Evolutionary conservation across 2,797 vertebrate species (phyloP).

Genomic region (Peromyscus melanophrys): DNA sequence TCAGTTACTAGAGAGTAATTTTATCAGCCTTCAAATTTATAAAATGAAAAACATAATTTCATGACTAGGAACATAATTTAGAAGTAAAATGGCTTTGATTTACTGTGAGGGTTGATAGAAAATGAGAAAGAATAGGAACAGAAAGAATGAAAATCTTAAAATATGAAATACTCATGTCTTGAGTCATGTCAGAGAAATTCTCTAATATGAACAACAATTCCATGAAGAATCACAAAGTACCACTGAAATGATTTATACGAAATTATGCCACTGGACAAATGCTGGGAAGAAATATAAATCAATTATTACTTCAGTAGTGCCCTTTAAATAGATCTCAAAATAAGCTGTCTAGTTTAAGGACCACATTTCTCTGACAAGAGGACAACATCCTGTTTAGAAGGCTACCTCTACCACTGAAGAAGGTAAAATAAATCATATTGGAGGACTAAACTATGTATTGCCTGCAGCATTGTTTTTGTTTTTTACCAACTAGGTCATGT

Average conservation of each 20-base stretch:
- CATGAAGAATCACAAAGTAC: background rate
- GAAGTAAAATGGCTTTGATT: background rate
- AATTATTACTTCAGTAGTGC: background rate
- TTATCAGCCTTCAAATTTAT: background rate
- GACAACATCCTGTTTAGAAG: background rate
- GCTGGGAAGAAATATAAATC: background rate
- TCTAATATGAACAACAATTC: background rate
- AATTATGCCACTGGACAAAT: background rate
- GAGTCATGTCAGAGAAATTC: background rate
- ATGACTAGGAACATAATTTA: background rate
- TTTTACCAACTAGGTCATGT: background rate
- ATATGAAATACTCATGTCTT: background rate
- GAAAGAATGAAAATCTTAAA: background rate
- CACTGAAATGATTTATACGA: background rate
- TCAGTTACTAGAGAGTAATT: background rate
- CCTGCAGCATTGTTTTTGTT: background rate
- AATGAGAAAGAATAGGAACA: no score
- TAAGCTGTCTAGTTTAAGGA: background rate
- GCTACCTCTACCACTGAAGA: background rate
- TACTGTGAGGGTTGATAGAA: background rate
- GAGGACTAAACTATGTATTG: background rate
- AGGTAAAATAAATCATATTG: background rate
- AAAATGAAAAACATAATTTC: background rate
- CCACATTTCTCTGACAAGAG: background rate
- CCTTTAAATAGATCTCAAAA: background rate